Percentiles rank a stretch among this genome's conserved stretches.
phyloP scores from a whole-genome alignment of 2,888 invertebrate genomes.

The Tipula helvola region DNA sequence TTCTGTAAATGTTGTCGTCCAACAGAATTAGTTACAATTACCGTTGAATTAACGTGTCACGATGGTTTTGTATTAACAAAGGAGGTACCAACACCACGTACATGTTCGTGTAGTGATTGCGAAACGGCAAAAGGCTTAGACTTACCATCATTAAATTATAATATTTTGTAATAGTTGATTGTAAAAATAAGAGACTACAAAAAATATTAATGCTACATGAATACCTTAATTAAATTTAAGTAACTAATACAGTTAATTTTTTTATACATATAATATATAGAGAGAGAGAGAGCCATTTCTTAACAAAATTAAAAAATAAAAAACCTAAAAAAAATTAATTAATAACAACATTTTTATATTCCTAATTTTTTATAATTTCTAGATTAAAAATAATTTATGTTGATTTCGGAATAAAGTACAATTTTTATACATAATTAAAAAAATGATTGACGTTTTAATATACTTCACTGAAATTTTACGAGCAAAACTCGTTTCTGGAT shows the following conservation, averaged over 20 bases:
- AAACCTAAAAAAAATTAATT: not conserved
- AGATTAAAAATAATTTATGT: not conserved
- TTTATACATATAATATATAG: not conserved
- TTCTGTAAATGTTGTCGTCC: not conserved
- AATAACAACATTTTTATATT: not conserved
- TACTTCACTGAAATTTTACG: too few species aligned
- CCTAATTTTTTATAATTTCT: not conserved
- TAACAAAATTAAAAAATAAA: not conserved
- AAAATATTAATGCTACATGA: not conserved
- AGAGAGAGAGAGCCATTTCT: not conserved
- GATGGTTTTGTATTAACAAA: conserved; percentile 31
- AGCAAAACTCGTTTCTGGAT: too few species aligned
- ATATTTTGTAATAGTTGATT: not conserved
- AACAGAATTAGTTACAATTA: not conserved
- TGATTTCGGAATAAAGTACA: not conserved
- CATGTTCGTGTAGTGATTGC: conserved; percentile 10
- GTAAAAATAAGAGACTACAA: not conserved
- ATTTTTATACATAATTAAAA: not conserved
- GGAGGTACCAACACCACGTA: conserved; percentile 8
- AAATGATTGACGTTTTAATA: not conserved
- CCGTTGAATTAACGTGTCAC: conserved; percentile 32
- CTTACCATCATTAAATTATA: not conserved
- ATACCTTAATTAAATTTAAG: not conserved
- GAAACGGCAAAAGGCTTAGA: not conserved
- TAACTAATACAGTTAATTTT: not conserved